Conservation (phyloP, 2,888 invertebrate species). For the Tipula confusa region DNA sequence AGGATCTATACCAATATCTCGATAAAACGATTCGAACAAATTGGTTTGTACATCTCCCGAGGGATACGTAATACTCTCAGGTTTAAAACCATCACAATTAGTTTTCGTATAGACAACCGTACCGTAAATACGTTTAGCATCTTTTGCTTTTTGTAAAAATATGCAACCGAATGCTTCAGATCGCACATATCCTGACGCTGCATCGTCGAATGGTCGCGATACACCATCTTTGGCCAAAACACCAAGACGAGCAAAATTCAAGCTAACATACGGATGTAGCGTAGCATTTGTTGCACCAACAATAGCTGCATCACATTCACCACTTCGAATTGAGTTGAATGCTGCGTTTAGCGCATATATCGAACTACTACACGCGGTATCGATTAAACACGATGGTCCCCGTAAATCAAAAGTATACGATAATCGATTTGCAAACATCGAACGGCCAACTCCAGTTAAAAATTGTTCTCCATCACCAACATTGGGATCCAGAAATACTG, state of each 20-base stretch:
- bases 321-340: constrained; percentile 68
- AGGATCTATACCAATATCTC: constrained; percentile 67
- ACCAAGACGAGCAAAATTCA: constrained; percentile 78
- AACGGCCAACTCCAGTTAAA: constrained; percentile 67
- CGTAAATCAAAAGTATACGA: constrained; percentile 83
- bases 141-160: constrained; percentile 66
- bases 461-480: constrained; percentile 51
- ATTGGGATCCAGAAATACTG: constrained; percentile 63
- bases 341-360: constrained; percentile 82
- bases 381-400: constrained; percentile 83
- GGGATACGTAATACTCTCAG: constrained; percentile 65
- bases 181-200: constrained; percentile 77
- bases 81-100: constrained; percentile 74
- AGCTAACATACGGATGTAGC: constrained; percentile 79
- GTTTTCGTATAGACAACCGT: constrained; percentile 71
- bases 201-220: constrained; percentile 86
- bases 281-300: constrained; percentile 84
- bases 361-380: constrained; percentile 95
- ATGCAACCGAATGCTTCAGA: constrained; percentile 71
- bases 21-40: constrained; percentile 60
- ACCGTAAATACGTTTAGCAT: constrained; percentile 64
- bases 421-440: constrained; percentile 87
- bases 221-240: constrained; percentile 78
- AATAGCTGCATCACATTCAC: constrained; percentile 82
- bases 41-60: constrained; percentile 60